These are phyloP conservation scores for Drosophila bifasciata DNA, from an alignment of 1,140 invertebrate genomes.

Conservation along the genomic window DNA sequence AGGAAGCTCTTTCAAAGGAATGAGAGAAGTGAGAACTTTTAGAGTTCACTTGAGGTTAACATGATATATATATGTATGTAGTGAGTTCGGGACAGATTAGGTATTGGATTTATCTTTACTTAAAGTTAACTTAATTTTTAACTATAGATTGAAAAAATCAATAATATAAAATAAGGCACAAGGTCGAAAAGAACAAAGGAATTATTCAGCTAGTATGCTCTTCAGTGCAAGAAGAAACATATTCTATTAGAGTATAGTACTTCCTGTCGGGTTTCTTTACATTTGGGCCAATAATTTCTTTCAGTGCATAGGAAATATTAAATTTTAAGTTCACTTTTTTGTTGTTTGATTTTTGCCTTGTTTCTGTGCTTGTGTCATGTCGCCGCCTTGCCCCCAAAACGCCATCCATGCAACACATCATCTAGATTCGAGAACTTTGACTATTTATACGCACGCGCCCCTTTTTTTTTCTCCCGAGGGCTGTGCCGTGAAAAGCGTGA, in stretches of 20 bases:
- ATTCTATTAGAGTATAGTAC: too few species aligned
- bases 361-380: constrained; percentile 28
- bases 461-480: constrained; percentile 37
- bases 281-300: background rate
- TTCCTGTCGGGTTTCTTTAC: too few species aligned
- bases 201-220: background rate
- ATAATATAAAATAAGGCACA: too few species aligned
- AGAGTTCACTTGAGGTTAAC: background rate
- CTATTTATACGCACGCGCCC: constrained; percentile 65
- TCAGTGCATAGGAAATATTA: constrained; percentile 37
- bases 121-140: too few species aligned
- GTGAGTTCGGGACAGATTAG: too few species aligned
- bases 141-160: too few species aligned
- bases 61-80: too few species aligned
- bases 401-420: constrained; percentile 60
- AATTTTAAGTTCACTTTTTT: constrained; percentile 39
- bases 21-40: background rate
- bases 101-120: too few species aligned
- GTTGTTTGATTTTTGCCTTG: constrained; percentile 2
- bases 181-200: background rate
- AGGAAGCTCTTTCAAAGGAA: too few species aligned
- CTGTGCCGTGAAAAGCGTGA: constrained; percentile 30
- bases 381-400: constrained; percentile 64
- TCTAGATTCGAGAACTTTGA: constrained; percentile 46
- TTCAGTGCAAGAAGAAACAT: too few species aligned